Percentiles rank a stretch among this genome's conserved stretches.
These are phyloP conservation scores for Agriopis marginaria DNA, from an alignment of 2,888 invertebrate genomes.

Conservation along the genomic window DNA sequence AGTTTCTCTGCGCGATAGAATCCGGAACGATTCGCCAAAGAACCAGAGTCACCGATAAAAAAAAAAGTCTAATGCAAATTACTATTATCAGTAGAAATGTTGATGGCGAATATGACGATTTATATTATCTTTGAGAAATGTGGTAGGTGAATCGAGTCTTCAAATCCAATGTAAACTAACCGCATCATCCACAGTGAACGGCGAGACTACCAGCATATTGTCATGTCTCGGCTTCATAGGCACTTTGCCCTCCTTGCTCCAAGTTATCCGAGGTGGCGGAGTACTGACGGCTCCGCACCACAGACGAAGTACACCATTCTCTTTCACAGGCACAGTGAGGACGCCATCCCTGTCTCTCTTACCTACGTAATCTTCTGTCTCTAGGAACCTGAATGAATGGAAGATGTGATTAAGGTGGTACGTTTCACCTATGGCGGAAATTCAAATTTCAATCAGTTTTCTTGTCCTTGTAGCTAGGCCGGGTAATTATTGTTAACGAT, in stretches of 20 bases:
- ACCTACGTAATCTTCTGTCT: conserved; percentile 76
- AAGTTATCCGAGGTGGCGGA: conserved; percentile 87
- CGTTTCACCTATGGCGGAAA: no score
- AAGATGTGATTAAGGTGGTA: conserved; percentile 4
- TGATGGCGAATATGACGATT: no score
- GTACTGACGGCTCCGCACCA: conserved; percentile 89
- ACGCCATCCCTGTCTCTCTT: conserved; percentile 67
- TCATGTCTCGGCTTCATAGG: conserved; percentile 73
- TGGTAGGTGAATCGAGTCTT: not conserved
- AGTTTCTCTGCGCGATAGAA: no score
- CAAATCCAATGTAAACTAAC: conserved; percentile 49
- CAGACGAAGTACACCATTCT: conserved; percentile 78
- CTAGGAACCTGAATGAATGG: conserved; percentile 66
- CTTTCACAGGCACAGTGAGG: conserved; percentile 65
- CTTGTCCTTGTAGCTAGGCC: no score
- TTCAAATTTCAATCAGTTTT: no score
- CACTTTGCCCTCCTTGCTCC: conserved; percentile 83
- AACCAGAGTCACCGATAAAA: no score
- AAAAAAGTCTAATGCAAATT: no score
- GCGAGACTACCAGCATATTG: conserved; percentile 71
- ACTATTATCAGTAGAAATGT: no score
- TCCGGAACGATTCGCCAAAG: no score
- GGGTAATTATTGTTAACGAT: no score
- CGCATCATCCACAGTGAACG: conserved; percentile 73
- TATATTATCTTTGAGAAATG: no score